phyloP scores from a whole-genome alignment of 1,140 invertebrate genomes.

The Dendrolimus punctatus region DNA sequence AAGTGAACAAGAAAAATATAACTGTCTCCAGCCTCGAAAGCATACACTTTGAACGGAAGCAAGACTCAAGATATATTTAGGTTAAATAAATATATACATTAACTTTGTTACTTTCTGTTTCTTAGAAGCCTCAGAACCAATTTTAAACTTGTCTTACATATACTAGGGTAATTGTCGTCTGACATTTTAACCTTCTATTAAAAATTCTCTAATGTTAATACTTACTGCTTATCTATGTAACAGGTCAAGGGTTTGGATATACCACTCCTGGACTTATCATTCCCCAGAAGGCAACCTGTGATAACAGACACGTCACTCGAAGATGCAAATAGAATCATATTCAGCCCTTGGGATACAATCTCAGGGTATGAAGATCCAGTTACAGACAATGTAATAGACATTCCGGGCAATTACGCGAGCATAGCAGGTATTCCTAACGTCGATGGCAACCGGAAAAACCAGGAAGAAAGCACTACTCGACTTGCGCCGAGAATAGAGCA shows the following conservation, averaged over 20 bases:
- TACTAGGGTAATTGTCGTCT: no score
- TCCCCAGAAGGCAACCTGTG: slow-evolving; percentile 36
- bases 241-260: slow-evolving; percentile 63
- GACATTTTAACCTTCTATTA: no score
- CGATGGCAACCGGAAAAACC: slow-evolving; percentile 40
- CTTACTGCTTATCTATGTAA: not conserved
- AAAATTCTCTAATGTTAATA: not conserved
- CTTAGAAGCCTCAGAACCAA: no score
- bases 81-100: no score
- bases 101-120: no score
- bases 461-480: slow-evolving; percentile 35
- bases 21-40: no score
- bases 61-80: no score
- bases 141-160: no score
- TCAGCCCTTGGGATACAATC: slow-evolving; percentile 64
- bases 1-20: no score
- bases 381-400: slow-evolving; percentile 58
- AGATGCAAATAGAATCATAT: slow-evolving; percentile 68
- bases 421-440: slow-evolving; percentile 20
- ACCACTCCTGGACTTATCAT: slow-evolving; percentile 37
- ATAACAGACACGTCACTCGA: slow-evolving; percentile 57
- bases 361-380: slow-evolving; percentile 54
- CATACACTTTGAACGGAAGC: no score
- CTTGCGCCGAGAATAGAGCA: slow-evolving; percentile 33
- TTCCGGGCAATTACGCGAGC: slow-evolving; percentile 47